phyloP scores from a whole-genome alignment of 2,113 vertebrate species.

The Coptodon bakossiorum region DNA sequence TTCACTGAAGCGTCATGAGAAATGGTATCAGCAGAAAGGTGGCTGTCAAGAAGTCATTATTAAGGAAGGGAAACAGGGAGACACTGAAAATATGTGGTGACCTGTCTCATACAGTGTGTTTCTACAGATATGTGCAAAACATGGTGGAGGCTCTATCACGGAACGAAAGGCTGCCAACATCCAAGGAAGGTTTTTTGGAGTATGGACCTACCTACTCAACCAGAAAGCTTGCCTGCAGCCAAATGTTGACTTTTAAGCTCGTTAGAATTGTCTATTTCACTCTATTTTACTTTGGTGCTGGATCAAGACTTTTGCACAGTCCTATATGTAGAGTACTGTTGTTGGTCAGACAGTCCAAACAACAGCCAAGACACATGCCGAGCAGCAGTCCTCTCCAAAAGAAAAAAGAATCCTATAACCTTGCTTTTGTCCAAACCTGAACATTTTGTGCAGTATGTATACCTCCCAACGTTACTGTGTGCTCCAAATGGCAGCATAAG shows the following conservation, averaged over 20 bases:
- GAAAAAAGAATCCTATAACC: not conserved
- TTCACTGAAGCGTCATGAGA: not conserved
- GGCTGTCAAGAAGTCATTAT: not conserved
- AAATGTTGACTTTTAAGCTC: not conserved
- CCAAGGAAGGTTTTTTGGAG: not conserved
- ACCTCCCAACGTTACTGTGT: not conserved
- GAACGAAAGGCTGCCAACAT: not conserved
- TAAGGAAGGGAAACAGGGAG: not conserved
- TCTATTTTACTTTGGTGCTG: not conserved
- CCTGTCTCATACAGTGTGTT: not conserved
- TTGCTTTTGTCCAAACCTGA: not conserved
- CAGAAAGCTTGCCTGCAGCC: not conserved
- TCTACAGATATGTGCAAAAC: not conserved
- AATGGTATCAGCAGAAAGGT: not conserved
- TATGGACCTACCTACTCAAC: not conserved
- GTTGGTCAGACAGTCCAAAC: not conserved
- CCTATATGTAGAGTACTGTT: not conserved
- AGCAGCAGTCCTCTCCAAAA: not conserved
- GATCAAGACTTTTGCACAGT: not conserved
- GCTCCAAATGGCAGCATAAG: conserved; percentile 21
- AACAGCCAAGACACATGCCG: not conserved
- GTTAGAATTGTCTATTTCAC: not conserved
- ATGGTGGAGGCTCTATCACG: not conserved
- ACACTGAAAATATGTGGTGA: not conserved
- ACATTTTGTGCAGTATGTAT: not conserved